These are phyloP conservation scores for Criorhina ranunculi DNA, from an alignment of 2,888 invertebrate species.

Conservation along the genomic window DNA sequence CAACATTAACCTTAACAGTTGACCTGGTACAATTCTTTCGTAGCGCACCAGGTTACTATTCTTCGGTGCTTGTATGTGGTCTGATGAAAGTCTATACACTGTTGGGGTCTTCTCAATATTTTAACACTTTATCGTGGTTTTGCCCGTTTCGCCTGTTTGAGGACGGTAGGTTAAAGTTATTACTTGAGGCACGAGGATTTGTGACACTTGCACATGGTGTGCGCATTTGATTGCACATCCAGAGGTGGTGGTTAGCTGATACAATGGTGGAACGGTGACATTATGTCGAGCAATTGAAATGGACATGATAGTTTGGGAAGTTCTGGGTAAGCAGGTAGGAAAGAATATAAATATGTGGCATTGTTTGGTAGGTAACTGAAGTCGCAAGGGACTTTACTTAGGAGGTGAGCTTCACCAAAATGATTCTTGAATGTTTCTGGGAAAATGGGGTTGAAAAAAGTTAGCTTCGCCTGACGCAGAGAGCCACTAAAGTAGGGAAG, in stretches of 20 bases:
- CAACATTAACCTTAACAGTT: conserved; percentile 72
- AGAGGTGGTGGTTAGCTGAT: conserved; percentile 21
- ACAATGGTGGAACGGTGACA: conserved; percentile 58
- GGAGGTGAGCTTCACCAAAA: no score
- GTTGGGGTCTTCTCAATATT: conserved; percentile 65
- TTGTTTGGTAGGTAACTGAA: neutral
- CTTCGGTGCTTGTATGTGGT: conserved; percentile 22
- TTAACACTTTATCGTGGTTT: conserved; percentile 74
- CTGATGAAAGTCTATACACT: conserved; percentile 57
- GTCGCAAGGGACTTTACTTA: neutral
- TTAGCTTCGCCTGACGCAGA: no score
- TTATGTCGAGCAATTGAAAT: conserved; percentile 74
- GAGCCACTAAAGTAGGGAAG: no score
- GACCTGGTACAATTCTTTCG: conserved; percentile 73
- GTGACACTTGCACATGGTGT: conserved; percentile 68
- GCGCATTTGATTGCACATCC: conserved; percentile 32
- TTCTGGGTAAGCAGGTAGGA: neutral
- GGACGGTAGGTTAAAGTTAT: conserved; percentile 71
- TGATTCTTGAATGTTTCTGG: no score
- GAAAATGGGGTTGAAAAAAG: no score
- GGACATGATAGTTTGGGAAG: conserved; percentile 59
- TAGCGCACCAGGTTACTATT: conserved; percentile 42
- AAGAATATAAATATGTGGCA: neutral
- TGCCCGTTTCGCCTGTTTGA: conserved; percentile 17
- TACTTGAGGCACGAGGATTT: conserved; percentile 69